phyloP scores from a whole-genome alignment of 2,888 invertebrate species.

The Chloroclystis v-ata region DNA sequence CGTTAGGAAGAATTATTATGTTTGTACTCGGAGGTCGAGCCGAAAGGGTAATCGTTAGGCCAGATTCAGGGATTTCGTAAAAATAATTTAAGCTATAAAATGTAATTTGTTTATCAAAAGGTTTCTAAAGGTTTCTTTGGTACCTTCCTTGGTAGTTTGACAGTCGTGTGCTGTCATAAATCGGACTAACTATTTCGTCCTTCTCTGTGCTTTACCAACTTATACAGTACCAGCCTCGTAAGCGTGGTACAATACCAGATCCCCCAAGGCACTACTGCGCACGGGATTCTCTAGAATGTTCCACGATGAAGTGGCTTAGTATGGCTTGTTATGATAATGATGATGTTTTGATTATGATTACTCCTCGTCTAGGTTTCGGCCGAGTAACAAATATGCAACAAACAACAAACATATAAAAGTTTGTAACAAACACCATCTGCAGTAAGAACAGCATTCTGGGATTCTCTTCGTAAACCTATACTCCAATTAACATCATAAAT shows the following conservation, averaged over 20 bases:
- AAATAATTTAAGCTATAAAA: slow-evolving; percentile 4
- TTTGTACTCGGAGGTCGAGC: slow-evolving; percentile 16
- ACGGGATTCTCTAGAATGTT: too few relatives aligned
- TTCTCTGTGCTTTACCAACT: too few relatives aligned
- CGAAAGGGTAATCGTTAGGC: slow-evolving; percentile 9
- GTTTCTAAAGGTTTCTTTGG: too few relatives aligned
- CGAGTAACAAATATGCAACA: slow-evolving; percentile 6
- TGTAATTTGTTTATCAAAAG: slow-evolving; percentile 10
- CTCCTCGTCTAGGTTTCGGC: background rate
- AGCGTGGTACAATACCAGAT: too few relatives aligned
- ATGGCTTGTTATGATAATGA: too few relatives aligned
- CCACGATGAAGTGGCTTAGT: too few relatives aligned
- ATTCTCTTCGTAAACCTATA: slow-evolving; percentile 49
- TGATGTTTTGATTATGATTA: too few relatives aligned
- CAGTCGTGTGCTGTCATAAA: too few relatives aligned
- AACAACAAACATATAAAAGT: slow-evolving; percentile 12
- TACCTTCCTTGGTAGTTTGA: too few relatives aligned
- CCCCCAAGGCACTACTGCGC: too few relatives aligned
- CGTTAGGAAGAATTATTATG: slow-evolving; percentile 29
- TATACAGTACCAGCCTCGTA: too few relatives aligned
- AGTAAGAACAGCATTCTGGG: slow-evolving; percentile 60
- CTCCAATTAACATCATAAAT: slow-evolving; percentile 63
- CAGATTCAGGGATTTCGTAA: slow-evolving; percentile 3
- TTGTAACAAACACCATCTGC: slow-evolving; percentile 42
- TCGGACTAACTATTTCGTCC: too few relatives aligned